Base-by-base conservation (phyloP, 1,140 invertebrate species). In the Bombus soroeensis region DNA sequence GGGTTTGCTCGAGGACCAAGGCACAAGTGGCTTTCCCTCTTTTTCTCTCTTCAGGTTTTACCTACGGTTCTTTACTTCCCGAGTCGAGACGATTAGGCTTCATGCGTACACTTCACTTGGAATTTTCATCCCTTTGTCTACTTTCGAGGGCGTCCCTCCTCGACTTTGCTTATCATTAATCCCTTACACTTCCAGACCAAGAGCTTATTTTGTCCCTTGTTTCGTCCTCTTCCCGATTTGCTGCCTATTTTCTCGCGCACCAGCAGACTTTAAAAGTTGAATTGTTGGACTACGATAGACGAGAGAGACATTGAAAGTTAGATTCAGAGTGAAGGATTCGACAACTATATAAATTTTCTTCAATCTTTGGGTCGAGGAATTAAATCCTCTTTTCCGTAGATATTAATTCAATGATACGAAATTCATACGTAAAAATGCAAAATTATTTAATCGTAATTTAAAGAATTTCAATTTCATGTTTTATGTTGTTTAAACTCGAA, bases 91-190 rank as follows among this genome's bases (percentile, higher is more conserved):
- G 81, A 91, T 91, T 90, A 91, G 75, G 80, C 79, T 80, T 62
- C 77, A 70, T 66, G 68, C 84, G 84, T 75, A 77, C 81, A 77
- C 85, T 89, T 83, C 80, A 77, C 68, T 77, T 39, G 76, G 71
- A 90, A 90, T 90, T 87, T 90, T 82, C 82, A 88, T 90, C 87
- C 75, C 81, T 88, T 87, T 88, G 81, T 91, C 85, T 88, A 84
- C 83, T 73, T 47, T 68, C 68, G 73, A 76, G 70, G 71, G 66
- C 66, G 70, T 72, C 53, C 71, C 88, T 77, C 64, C 70, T 78
- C 66, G 75, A 81, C 81, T 89, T 78, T 87, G 68, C 88, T 90
- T 90, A 86, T 83, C 80, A 81, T 90, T 90, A 90, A 91, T 87
- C 80, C 88, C 89, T 91, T 71, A 66, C 76, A 83, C 83, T 87